Base-by-base conservation (phyloP, 1,140 invertebrate species). In the Drosophila teissieri region DNA sequence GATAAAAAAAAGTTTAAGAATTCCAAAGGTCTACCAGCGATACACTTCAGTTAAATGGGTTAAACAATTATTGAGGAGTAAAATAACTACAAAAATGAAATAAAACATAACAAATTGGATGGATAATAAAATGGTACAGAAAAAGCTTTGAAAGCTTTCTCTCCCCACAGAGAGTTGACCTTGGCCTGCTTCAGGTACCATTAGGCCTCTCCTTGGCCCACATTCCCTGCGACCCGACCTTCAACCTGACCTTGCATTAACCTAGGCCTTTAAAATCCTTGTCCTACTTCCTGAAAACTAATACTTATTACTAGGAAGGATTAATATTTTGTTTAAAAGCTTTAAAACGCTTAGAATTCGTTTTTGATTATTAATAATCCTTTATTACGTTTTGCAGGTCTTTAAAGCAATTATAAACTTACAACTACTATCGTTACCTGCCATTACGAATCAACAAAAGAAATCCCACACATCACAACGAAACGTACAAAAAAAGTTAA, bases 341-440 rank as follows among this genome's bases (percentile, higher is more conserved):
- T 31, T 31, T 31, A 31, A 31, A 10, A 31, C 31, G 31, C 31
- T 10, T 3, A 10, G 8, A 31, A 31, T 10, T 10, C 2, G 7
- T 10, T 31, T 31, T 31, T 31, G 8, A 10, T 3, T 10, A 31
- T 8, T 10, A 31, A 31, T 10, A 31, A 10, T 8, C 2, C 7
- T 31, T 31, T 31, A 10, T 31, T 54, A 15, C 4, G 39, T 1
- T 45, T 67, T 62, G 22, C 19, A 74, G 58, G 27, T 79, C 61
- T 53, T 54, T 64, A 78, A 62, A 49, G 46, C 37, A 51, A 63
- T 46, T 56, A 63, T 67, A 24, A 39, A 49, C 46, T 31, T 51
- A 69, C 34, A 55, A 77, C 31, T 67, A 77, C 82, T 70, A 85
- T 65, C 55, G 81, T 57, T 74, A 86, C 67, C 79, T 88, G 83